Evolutionary conservation across 2,888 invertebrate species (phyloP), one percentile per base, ranked within the genome.

Genomic region (Philereme vetulata): DNA sequence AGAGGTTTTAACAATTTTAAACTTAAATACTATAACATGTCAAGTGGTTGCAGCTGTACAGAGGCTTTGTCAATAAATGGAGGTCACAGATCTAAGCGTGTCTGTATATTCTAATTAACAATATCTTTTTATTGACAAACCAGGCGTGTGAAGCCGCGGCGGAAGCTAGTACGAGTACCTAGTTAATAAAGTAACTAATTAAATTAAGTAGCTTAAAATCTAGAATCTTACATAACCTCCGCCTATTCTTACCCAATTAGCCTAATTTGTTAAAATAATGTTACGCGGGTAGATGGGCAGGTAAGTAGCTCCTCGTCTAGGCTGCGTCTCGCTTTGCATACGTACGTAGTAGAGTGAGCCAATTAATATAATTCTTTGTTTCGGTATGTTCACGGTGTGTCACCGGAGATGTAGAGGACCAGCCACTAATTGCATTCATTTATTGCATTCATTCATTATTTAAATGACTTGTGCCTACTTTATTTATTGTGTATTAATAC

Each of bases 381-480:
- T 58, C 51, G 63, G 64, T 47, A 60, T 66, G 66, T 69, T 72
- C 74, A 71, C 73, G 71, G 65, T 64, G 63, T 68, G 70, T 64
- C 75, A 65, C 70, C 60, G 42, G 51, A 56, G 59, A 51, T 52
- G 53, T 51, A 48, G 44, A 51, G 53, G 44, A 33, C 45, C 47
- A 48, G 33, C 9, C 8, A 21, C 50, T 62, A 49, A 66, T 64
- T 68, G 60, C 21, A 54, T 54, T 64, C 36, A n/a, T n/a, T n/a
- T n/a, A n/a, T n/a, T n/a, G 60, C 21, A 54, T 54, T 64, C 36
- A 65, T 64, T 63, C 42, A 62, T 60, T 58, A 53, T 36, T 49
- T 5, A 40, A 59, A 56, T 11, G 38, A 11, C 10, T 32, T 32
- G 10, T 4, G 42, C 42, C 44, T 44, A 44, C 5, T 44, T 44